Base-by-base conservation (phyloP, 2,113 vertebrate genomes). In the Cottus gobio region DNA sequence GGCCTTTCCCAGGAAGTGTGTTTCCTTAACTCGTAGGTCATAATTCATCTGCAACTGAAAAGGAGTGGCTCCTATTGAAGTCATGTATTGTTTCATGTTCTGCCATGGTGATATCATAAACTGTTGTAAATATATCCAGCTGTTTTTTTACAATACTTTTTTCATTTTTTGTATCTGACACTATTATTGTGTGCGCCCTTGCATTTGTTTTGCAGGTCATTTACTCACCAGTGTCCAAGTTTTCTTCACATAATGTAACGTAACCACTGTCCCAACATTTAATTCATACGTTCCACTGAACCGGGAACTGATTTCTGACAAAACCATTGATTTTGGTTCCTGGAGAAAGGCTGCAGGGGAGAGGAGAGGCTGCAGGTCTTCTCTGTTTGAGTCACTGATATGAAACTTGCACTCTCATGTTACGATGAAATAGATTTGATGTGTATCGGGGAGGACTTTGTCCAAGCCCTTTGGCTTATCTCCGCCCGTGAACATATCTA, bases 51-150 rank as follows among this genome's bases (percentile, higher is more conserved):
- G 11, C 0, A 13, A n/a, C n/a, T 57, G 15, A 37, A 64, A 69
- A 60, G 78, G 73, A 82, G 74, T 22, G 57, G 63, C 57, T 37
- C 30, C 30, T 54, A 68, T 57, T 18, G 26, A 76, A 67, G 3
- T 1, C 7, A 58, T 0, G 50, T 42, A 54, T n/a, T 10, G 0
- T 52, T 26, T 24, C 10, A 56, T 56, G 52, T 56, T 24, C 26
- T 24, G 9, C n/a, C 52, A 26, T 13, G 24, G 24, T 16, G 18
- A 50, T 50, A 50, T 50, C 7, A 16, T 22, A 50, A 50, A 26
- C n/a, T 12, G n/a, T 24, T 54, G 22, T 10, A 54, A 54, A 54
- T 54, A 24, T 24, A 54, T 11, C 1, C 22, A 48, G 46, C 13
- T 20, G 7, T 28, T 22, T 20, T 42, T 12, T 44, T 44, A n/a